phyloP scores from a whole-genome alignment of 35 echinoderm and acorn worm genomes.

The Amphiura filiformis region DNA sequence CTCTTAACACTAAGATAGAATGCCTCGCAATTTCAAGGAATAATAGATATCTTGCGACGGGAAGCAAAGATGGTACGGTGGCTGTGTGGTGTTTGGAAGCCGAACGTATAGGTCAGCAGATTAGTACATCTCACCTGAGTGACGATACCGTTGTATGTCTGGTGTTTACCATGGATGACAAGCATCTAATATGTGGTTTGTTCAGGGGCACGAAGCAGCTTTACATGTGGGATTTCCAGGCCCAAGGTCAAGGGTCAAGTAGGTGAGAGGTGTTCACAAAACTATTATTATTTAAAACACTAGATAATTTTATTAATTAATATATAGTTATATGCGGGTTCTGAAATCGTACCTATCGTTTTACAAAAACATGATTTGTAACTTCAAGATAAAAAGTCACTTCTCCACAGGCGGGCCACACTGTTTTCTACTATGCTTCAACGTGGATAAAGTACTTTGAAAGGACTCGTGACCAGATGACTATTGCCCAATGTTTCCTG shows the following conservation, averaged over 20 bases:
- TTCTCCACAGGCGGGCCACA: no score
- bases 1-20: not conserved
- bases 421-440: no score
- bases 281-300: not conserved
- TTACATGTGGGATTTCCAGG: slow-evolving; percentile 44
- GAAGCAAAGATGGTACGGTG: slow-evolving; percentile 33
- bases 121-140: not conserved
- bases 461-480: no score
- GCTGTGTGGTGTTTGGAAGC: slow-evolving; percentile 32
- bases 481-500: no score
- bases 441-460: no score
- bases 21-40: slow-evolving; percentile 36
- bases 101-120: not conserved
- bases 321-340: not conserved
- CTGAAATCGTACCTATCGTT: not conserved
- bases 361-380: not conserved
- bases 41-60: slow-evolving; percentile 29
- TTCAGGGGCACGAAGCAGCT: slow-evolving; percentile 57
- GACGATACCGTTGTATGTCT: not conserved
- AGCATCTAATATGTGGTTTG: slow-evolving; percentile 34
- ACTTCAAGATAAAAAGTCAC: no score
- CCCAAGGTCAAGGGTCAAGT: not conserved
- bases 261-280: not conserved
- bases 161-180: slow-evolving; percentile 38
- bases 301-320: not conserved